phyloP scores from a whole-genome alignment of 1,140 invertebrate genomes.

The Arion vulgaris region DNA sequence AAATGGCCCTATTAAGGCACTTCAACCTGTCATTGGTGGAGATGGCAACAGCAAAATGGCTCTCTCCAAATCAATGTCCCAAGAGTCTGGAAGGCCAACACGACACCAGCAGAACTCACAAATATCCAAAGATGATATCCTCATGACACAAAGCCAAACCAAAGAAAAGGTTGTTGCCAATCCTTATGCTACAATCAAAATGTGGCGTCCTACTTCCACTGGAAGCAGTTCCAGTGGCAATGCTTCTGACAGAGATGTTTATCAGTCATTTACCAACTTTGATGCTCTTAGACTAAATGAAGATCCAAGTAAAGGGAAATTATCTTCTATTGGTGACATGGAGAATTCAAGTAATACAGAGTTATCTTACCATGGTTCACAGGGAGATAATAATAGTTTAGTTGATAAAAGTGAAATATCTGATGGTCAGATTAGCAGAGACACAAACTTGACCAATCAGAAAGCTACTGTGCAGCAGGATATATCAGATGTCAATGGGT shows the following conservation, averaged over 20 bases:
- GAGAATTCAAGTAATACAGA: neutral
- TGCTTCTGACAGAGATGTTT: constrained; percentile 39
- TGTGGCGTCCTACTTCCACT: constrained; percentile 51
- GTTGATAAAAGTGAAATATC: neutral
- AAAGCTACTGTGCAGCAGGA: neutral
- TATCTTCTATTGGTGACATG: neutral
- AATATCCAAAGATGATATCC: constrained; percentile 44
- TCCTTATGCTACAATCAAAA: constrained; percentile 51
- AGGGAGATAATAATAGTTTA: neutral
- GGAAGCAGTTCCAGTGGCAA: constrained; percentile 15
- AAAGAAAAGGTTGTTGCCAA: constrained; percentile 48
- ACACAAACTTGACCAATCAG: neutral
- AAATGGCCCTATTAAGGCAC: constrained; percentile 61
- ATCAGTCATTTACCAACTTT: constrained; percentile 47
- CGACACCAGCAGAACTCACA: neutral
- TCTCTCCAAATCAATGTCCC: neutral
- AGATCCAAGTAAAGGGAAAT: neutral
- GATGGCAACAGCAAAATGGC: neutral
- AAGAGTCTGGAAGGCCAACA: neutral
- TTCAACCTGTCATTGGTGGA: constrained; percentile 50
- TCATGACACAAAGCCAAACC: constrained; percentile 28
- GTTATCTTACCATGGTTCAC: neutral
- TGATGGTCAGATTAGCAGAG: constrained; percentile 1
- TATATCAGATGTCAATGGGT: neutral
- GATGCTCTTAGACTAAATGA: constrained; percentile 24